These are phyloP conservation scores for Crocuta crocuta DNA, from an alignment of 2,113 vertebrate species.

Conservation along the genomic window DNA sequence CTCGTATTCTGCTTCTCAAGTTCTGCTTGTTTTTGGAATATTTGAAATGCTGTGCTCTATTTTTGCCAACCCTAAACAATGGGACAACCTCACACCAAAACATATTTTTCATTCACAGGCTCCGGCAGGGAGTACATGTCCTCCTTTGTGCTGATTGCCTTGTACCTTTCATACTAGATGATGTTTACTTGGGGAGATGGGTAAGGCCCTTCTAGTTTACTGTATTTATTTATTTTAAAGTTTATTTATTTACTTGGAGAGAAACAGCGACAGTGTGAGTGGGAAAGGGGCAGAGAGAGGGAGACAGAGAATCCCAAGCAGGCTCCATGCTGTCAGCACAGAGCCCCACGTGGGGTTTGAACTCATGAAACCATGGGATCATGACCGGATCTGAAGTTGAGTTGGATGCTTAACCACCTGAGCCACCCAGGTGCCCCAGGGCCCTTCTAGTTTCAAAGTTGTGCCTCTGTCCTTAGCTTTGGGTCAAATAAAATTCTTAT, in stretches of 20 bases:
- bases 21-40: constrained; percentile 65
- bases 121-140: neutral
- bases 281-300: too few species aligned
- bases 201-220: neutral
- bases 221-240: too few species aligned
- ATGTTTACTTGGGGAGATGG: neutral
- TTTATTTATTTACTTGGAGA: too few species aligned
- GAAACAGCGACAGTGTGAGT: too few species aligned
- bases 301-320: too few species aligned
- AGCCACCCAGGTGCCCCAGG: too few species aligned
- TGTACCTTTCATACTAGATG: neutral
- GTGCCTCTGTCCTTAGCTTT: neutral
- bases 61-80: constrained; percentile 17
- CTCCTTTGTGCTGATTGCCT: neutral
- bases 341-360: too few species aligned
- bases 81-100: neutral
- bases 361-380: too few species aligned
- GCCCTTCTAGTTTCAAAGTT: neutral
- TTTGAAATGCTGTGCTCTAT: neutral
- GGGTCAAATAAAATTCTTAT: neutral
- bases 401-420: too few species aligned
- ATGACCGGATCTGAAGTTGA: too few species aligned
- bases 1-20: constrained; percentile 42
- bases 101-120: neutral
- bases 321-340: too few species aligned